phyloP scores from a whole-genome alignment of 2,888 invertebrate species.

The Calliopum simillimum region DNA sequence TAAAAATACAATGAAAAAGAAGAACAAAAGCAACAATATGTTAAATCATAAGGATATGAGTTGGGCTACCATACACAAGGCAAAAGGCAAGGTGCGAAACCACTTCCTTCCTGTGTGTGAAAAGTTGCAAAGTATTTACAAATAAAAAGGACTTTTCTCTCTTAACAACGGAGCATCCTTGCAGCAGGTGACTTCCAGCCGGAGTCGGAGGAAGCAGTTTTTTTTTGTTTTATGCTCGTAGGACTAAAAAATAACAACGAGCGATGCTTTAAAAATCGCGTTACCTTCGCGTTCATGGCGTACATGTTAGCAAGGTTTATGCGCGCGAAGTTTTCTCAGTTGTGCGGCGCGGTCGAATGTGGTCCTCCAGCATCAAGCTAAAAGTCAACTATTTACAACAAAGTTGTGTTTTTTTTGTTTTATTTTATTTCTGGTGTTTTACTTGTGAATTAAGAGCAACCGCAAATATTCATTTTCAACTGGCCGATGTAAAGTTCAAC shows the following conservation, averaged over 20 bases:
- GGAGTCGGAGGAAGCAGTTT: conserved; percentile 15
- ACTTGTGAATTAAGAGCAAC: conserved; percentile 68
- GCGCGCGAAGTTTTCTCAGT: no score
- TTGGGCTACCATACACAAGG: background rate
- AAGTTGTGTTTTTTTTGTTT: conserved; percentile 33
- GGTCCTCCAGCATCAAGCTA: conserved; percentile 22
- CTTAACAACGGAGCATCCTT: no score
- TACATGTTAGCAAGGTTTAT: no score
- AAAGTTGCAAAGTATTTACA: conserved; percentile 6
- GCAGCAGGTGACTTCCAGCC: no score
- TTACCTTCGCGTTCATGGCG: background rate
- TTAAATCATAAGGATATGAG: background rate
- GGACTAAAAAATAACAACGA: background rate
- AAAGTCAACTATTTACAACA: conserved; percentile 47
- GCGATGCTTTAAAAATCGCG: background rate
- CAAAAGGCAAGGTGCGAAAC: conserved; percentile 47
- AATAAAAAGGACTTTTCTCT: conserved; percentile 27
- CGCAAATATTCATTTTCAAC: conserved; percentile 67
- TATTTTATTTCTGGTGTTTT: conserved; percentile 56
- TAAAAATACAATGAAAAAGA: conserved; percentile 13
- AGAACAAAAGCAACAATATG: background rate
- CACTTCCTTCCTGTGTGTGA: conserved; percentile 43
- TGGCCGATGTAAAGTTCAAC: conserved; percentile 64
- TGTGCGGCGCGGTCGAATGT: background rate
- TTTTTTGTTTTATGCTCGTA: conserved; percentile 16